Evolutionary conservation across 1,140 invertebrate genomes (phyloP).

Genomic region (Acromyrmex echinatior): DNA sequence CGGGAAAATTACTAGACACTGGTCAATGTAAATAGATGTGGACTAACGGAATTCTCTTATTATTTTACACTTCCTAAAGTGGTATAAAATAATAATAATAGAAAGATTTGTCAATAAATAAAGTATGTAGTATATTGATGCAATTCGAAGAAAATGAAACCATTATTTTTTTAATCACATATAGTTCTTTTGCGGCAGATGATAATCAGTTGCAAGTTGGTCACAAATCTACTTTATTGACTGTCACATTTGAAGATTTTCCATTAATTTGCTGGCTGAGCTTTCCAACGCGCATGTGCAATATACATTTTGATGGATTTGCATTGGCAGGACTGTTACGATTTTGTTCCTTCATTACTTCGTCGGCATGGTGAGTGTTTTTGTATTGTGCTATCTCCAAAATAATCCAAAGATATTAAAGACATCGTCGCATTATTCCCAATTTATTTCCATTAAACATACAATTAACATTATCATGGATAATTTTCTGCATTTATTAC

Average conservation of each 20-base stretch:
- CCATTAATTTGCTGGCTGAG: not conserved
- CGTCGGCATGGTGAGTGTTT: slow-evolving; percentile 24
- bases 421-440: not conserved
- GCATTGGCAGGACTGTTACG: not conserved
- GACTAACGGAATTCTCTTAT: too few species aligned
- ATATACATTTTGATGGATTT: not conserved
- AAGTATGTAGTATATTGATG: too few species aligned
- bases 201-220: not conserved
- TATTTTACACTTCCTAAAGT: too few species aligned
- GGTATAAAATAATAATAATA: not conserved
- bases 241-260: not conserved
- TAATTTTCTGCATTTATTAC: slow-evolving; percentile 16
- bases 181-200: not conserved
- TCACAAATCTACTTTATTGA: not conserved
- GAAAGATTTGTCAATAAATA: too few species aligned
- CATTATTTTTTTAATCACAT: not conserved
- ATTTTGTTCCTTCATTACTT: not conserved
- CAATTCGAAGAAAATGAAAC: too few species aligned
- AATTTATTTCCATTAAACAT: not conserved
- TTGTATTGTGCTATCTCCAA: not conserved
- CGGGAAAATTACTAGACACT: too few species aligned
- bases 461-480: not conserved
- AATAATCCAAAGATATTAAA: slow-evolving; percentile 3
- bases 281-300: not conserved
- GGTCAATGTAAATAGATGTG: too few species aligned